Conservation (phyloP, 2,113 vertebrate genomes). For the Rhea americana region DNA sequence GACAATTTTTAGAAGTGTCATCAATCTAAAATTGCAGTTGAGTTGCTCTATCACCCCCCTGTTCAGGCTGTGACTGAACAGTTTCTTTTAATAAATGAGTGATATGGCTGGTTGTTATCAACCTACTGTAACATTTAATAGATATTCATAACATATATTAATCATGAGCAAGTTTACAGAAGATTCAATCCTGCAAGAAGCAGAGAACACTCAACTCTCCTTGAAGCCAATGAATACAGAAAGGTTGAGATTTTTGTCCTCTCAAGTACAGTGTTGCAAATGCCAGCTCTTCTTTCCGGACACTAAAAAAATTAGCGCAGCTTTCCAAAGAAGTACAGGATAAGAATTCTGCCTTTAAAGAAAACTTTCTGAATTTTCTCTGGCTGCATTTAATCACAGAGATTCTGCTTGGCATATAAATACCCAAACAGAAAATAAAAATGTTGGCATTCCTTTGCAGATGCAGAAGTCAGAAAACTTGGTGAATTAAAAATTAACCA, state of each 20-base stretch:
- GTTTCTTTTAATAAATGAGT: constrained; percentile 69
- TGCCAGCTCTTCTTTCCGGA: not conserved
- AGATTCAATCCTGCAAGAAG: constrained; percentile 7
- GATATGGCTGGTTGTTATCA: constrained; percentile 65
- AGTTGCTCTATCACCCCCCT: constrained; percentile 18
- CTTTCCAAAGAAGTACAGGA: not conserved
- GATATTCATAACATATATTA: constrained; percentile 68
- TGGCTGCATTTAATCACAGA: not conserved
- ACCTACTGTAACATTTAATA: constrained; percentile 66
- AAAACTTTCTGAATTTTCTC: constrained; percentile 30
- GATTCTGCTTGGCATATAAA: not conserved
- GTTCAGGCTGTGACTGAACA: constrained; percentile 51
- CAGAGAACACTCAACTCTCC: not conserved
- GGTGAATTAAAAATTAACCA: constrained; percentile 40
- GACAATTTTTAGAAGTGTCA: constrained; percentile 63
- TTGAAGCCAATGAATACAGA: constrained; percentile 16
- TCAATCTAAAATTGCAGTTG: constrained; percentile 49
- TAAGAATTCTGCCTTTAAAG: constrained; percentile 9
- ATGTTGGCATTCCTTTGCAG: constrained; percentile 27
- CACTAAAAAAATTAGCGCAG: not conserved
- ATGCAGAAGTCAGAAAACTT: constrained; percentile 44
- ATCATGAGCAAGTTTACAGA: constrained; percentile 57
- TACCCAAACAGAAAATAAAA: constrained; percentile 12
- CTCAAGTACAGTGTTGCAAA: not conserved
- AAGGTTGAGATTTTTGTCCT: constrained; percentile 23